phyloP scores from a whole-genome alignment of 2,888 invertebrate species.

The Euphydryas editha region DNA sequence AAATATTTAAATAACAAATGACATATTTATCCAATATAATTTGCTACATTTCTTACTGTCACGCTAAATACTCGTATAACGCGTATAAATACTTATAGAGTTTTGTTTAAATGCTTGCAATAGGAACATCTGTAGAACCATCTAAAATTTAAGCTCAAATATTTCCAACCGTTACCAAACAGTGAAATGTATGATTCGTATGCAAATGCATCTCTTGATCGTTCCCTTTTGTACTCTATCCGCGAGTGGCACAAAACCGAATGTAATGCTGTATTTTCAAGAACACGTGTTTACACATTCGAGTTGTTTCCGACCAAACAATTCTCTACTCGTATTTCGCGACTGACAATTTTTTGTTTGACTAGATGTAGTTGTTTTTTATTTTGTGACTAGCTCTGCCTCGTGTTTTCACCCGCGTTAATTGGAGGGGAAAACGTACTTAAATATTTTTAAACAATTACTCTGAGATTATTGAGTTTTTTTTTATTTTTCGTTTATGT shows the following conservation, averaged over 20 bases:
- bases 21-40: too few relatives aligned
- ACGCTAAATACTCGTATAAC: too few relatives aligned
- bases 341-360: neutral
- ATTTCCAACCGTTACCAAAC: neutral
- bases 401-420: too few relatives aligned
- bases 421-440: too few relatives aligned
- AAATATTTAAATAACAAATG: too few relatives aligned
- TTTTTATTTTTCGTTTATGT: too few relatives aligned
- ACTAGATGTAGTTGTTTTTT: neutral
- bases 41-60: too few relatives aligned
- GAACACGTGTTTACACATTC: neutral
- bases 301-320: neutral
- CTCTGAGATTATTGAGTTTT: too few relatives aligned
- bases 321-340: neutral
- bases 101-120: too few relatives aligned
- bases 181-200: neutral
- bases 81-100: too few relatives aligned
- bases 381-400: neutral
- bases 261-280: slow-evolving; percentile 3
- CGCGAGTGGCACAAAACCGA: neutral
- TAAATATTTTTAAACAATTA: too few relatives aligned
- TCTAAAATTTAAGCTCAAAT: neutral
- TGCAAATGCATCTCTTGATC: neutral
- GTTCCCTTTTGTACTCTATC: neutral
- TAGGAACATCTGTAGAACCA: neutral